Evolutionary conservation across 2,888 invertebrate species (phyloP).

Genomic region (Leucozona laternaria): DNA sequence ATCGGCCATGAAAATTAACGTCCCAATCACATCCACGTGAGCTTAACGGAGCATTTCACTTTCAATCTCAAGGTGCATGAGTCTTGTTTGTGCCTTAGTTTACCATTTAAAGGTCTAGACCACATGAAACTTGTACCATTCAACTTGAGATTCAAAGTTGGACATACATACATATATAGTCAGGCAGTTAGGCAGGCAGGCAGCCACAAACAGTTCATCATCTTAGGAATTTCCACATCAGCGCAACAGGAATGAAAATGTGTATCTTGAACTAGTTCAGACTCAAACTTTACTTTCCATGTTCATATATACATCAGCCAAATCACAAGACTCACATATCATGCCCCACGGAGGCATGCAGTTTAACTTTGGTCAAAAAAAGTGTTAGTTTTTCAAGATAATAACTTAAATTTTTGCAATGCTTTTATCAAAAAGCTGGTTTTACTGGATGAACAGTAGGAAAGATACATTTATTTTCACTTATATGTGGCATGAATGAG

Average conservation of each 20-base stretch:
- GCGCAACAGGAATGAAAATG: constrained; percentile 35
- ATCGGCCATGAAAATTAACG: constrained; percentile 67
- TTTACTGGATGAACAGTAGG: constrained; percentile 31
- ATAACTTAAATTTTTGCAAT: constrained; percentile 35
- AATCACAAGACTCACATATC: constrained; percentile 13
- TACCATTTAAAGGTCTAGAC: constrained; percentile 62
- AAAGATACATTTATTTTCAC: constrained; percentile 49
- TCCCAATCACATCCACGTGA: constrained; percentile 57
- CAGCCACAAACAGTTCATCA: constrained; percentile 49
- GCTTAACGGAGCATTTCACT: constrained; percentile 63
- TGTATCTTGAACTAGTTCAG: constrained; percentile 41
- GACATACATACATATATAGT: neutral
- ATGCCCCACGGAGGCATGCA: constrained; percentile 30
- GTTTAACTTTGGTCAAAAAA: constrained; percentile 18
- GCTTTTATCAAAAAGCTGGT: constrained; percentile 42
- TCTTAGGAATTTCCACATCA: constrained; percentile 43
- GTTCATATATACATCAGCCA: neutral
- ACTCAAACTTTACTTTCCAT: constrained; percentile 40
- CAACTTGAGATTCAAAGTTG: neutral
- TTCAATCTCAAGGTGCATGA: constrained; percentile 58
- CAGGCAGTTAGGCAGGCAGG: neutral
- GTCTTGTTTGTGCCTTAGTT: constrained; percentile 45
- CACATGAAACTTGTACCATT: constrained; percentile 24
- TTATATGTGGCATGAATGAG: constrained; percentile 47
- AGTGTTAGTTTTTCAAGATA: constrained; percentile 21